Conservation (phyloP, 2,888 invertebrate species). For the Allophyes oxyacanthae region DNA sequence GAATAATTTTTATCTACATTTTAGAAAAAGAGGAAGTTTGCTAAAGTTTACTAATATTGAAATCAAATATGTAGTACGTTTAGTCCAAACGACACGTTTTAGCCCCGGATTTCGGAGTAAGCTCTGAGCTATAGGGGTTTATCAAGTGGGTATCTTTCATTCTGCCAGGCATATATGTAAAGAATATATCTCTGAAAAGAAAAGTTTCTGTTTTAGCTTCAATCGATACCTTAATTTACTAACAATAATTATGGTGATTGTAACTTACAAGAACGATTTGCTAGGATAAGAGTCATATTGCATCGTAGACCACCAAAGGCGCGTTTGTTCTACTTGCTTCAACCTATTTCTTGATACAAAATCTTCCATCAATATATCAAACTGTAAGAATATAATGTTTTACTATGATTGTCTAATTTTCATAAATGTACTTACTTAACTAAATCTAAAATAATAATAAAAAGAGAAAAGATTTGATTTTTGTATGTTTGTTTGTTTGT, state of each 20-base stretch:
- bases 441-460: too few species aligned
- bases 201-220: neutral
- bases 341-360: conserved; percentile 75
- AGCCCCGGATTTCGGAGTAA: conserved; percentile 71
- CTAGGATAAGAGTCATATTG: conserved; percentile 78
- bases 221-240: neutral
- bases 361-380: conserved; percentile 69
- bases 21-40: too few species aligned
- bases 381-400: conserved; percentile 63
- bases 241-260: neutral
- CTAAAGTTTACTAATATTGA: too few species aligned
- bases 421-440: too few species aligned
- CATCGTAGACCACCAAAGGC: conserved; percentile 83
- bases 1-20: too few species aligned
- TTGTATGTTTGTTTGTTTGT: too few species aligned
- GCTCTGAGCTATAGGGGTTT: conserved; percentile 75
- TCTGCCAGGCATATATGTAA: conserved; percentile 82
- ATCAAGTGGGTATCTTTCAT: conserved; percentile 77
- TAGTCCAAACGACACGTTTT: conserved; percentile 76
- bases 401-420: neutral
- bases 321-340: conserved; percentile 76
- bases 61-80: neutral
- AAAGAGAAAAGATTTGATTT: too few species aligned
- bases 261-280: conserved; percentile 78
- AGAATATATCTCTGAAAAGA: conserved; percentile 79